Evolutionary conservation across 2,797 vertebrate species (phyloP), one percentile per base, ranked within the genome.

Genomic region (Petrocephalus sullivani): DNA sequence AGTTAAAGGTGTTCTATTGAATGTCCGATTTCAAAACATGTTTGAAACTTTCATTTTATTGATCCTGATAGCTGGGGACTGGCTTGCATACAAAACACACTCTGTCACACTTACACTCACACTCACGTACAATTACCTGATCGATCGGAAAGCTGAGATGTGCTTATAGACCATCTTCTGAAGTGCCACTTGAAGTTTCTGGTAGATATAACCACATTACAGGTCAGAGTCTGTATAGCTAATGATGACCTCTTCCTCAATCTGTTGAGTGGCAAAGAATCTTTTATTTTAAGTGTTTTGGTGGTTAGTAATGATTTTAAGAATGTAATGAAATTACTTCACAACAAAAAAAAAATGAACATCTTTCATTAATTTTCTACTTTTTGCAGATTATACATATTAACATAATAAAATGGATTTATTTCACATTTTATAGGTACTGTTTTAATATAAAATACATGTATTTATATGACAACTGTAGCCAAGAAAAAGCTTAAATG

Each of bases 231-330:
- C 89, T 89, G 89, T 90, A 91, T 92, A 94, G 92, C 92, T 94
- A 89, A 92, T 91, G 91, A 91, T 92, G 93, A 93, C 90, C 90
- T 94, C 91, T 93, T 95, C 90, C 93, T 92, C 91, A 93, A 91
- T 94, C 91, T 93, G 91, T 92, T 92, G 92, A 92, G 92, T 82
- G 88, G 91, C 93, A 91, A 90, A 91, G 67, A 94, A 88, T 92
- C 46, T 95, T 94, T 94, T 71, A 33, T 94, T 96, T 95, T 95
- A 95, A 95, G 89, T 93, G 91, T 93, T 94, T 90, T 92, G 93
- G 92, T 94, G 93, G 91, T 94, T 95, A 94, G 91, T 92, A 93
- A 94, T 10, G 61, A 95, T 94, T 95, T 92, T 94, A 94, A 87
- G 88, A 90, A 33, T 60, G 82, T 89, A 94, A 94, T 92, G 88